These are phyloP conservation scores for Deroplatys truncata DNA, from an alignment of 2,888 invertebrate genomes.

Conservation along the genomic window DNA sequence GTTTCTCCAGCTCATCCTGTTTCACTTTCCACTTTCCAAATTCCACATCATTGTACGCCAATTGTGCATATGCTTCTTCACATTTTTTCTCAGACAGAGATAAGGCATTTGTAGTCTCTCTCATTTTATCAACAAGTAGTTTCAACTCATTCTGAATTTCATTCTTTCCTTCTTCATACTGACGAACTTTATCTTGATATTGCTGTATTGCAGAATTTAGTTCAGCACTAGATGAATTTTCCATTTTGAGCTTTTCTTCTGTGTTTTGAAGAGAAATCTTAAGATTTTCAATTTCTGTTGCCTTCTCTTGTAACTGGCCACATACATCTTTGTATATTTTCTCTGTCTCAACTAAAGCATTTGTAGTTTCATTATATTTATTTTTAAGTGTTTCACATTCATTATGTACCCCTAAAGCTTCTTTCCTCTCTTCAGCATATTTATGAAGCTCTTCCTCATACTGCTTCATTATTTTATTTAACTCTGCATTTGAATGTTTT, in stretches of 20 bases:
- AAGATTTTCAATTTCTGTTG: neutral
- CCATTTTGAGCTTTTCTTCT: neutral
- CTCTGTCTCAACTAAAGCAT: conserved; percentile 30
- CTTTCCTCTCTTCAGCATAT: conserved; percentile 36
- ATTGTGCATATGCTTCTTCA: neutral
- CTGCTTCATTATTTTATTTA: conserved; percentile 28
- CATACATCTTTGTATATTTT: neutral
- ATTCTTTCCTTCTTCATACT: neutral
- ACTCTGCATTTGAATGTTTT: conserved; percentile 38
- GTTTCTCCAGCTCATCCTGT: conserved; percentile 40
- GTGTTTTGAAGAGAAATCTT: neutral
- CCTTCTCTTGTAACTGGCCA: neutral
- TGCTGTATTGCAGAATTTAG: neutral
- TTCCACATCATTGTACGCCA: conserved; percentile 34
- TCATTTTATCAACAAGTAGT: neutral
- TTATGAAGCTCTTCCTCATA: conserved; percentile 34
- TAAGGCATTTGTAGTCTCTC: neutral
- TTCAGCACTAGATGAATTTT: neutral
- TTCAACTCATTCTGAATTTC: conserved; percentile 22
- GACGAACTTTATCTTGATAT: neutral
- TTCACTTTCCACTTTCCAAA: conserved; percentile 41
- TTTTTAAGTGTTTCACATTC: conserved; percentile 31
- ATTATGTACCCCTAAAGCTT: conserved; percentile 37
- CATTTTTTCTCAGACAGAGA: neutral
- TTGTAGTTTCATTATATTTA: conserved; percentile 36